Base-by-base conservation (phyloP, 1,140 invertebrate genomes). In the Lordiphosa clarofinis region DNA sequence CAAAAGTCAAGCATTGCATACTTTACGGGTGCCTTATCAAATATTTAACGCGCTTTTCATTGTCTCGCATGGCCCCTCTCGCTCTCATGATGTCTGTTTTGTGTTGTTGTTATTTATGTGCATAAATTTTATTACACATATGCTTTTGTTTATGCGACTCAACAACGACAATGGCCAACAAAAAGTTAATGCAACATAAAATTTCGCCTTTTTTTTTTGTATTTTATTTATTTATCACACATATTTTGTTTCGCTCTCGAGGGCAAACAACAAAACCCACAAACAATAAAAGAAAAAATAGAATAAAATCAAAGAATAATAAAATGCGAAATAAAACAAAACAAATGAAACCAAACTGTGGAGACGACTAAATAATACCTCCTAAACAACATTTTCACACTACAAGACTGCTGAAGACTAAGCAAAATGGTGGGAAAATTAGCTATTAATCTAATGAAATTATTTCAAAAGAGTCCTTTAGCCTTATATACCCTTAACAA, bases 61-160 rank as follows among this genome's bases (percentile, higher is more conserved):
- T 81, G 76, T 81, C 60, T 81, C 33, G 48, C 48, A 7, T 28
- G 6, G 24, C 24, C 24, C 24, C 24, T 28, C 52, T 57, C 47
- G 21, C 28, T 48, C 54, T 7, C 15, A 19, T 15, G 50, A 48
- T 53, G 63, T 42, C 49, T 60, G 46, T 28, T 47, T 40, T 15
- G 11, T 40, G 49, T 36, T 56, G 48, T 49, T 56, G 57, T 38
- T 69, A 55, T 50, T 63, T 79, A 73, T 78, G 62, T 78, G 76
- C 76, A 81, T 76, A 81, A 56, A 82, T 81, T 81, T 82, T 82
- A 81, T 81, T 76, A 76, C 76, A 71, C 76, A 82, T 75, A 66
- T 71, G 72, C 66, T 61, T 60, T 69, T 67, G 70, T 81, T 82
- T 72, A 74, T 82, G 71, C 71, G 43, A 54, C 68, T 56, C 52